Base-by-base conservation (phyloP, 53 echinoderm and acorn worm species). In the Actinopyga echinites region DNA sequence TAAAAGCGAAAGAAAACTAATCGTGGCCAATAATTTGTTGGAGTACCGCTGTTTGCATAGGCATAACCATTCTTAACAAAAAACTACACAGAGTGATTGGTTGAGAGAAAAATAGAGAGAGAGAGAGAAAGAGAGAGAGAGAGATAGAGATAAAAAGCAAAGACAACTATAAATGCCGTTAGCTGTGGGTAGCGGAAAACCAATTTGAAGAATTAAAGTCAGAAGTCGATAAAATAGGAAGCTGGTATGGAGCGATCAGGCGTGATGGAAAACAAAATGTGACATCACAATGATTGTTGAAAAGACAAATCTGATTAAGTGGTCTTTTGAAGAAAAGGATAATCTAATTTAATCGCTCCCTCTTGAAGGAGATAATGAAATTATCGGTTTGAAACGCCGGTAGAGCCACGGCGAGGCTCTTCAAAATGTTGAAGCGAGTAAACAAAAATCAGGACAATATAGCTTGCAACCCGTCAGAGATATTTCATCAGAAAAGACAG, bases 181-280 rank as follows among this genome's bases (percentile, higher is more conserved):
- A 71, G 71, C 71, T 71, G 42, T 40, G 45, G 28, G 71, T 71
- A 24, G 71, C 71, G 71, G 71, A 44, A 71, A 77, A 77, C 56
- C 77, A 77, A 77, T 77, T 77, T 77, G 33, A 56, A 54, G 77
- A 77, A 77, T 77, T 77, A 77, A 26, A 32, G 20, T 33, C 38
- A 77, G 21, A 21, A 54, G 77, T 77, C 55, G 77, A 53, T 55
- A 49, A 53, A 77, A 77, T 21, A 31, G 29, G 77, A 75, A 75
- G 21, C 28, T 20, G 49, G 42, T 34, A 42, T 22, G 25, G 71
- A 29, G 71, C 71, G 77, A 77, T 56, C 77, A 77, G 77, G 77
- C 77, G 77, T 77, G 77, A 77, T 77, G 53, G 77, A 77, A 54
- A 77, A 77, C 77, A 77, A n/a, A 77, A 77, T 77, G 77, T 77